Evolutionary conservation across 92 coral and sea anemone species (phyloP).

Genomic region (Phenganax stokvisi): DNA sequence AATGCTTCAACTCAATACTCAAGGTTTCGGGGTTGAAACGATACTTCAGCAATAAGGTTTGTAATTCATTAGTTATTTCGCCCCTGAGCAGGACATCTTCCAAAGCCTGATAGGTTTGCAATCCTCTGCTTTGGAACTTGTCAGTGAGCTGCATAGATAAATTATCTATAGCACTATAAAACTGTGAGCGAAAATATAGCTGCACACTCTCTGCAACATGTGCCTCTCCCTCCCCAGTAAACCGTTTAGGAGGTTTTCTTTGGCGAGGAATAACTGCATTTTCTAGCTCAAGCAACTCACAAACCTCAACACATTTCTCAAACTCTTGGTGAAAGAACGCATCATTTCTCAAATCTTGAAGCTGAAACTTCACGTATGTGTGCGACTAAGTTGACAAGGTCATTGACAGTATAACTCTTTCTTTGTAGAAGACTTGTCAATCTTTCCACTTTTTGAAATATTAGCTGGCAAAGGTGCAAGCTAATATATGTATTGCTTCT

Average conservation of each 20-base stretch:
- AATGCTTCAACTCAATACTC: constrained; percentile 15
- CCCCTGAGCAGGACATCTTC: constrained; percentile 18
- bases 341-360: constrained; percentile 9
- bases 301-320: constrained; percentile 16
- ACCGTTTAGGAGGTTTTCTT: constrained; percentile 21
- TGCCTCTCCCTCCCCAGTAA: not conserved
- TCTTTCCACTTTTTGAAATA: constrained; percentile 13
- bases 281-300: constrained; percentile 9
- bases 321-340: constrained; percentile 13
- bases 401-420: constrained; percentile 10
- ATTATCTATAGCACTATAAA: not conserved
- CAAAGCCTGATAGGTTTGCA: constrained; percentile 21
- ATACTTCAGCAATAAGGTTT: constrained; percentile 10
- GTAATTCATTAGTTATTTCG: not conserved
- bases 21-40: not conserved
- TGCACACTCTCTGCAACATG: no score
- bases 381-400: constrained; percentile 8
- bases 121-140: constrained; percentile 8
- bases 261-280: constrained; percentile 2
- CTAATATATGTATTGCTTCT: constrained; percentile 5
- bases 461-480: constrained; percentile 9
- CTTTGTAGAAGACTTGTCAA: constrained; percentile 13
- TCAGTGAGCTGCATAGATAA: constrained; percentile 18
- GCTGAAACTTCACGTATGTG: constrained; percentile 16
- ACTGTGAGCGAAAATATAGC: no score